These are phyloP conservation scores for Meloidogyne chitwoodi DNA, from an alignment of 1,140 invertebrate species.

Conservation along the genomic window DNA sequence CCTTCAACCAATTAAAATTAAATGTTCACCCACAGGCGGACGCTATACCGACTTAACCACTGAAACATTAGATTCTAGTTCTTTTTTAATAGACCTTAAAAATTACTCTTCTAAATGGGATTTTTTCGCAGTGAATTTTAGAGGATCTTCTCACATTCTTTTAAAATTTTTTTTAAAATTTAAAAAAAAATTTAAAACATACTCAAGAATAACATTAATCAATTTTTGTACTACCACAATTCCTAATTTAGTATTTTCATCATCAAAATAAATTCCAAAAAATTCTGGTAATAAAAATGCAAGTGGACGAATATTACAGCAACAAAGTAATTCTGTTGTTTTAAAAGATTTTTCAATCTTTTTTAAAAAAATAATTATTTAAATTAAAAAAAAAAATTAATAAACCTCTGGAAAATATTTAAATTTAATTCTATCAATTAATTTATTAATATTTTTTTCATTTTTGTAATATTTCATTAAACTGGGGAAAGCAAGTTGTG, in stretches of 20 bases:
- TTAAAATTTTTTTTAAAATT: slow-evolving; percentile 20
- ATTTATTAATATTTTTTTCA: neutral
- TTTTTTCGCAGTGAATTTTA: no score
- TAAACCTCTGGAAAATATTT: slow-evolving; percentile 29
- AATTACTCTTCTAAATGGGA: no score
- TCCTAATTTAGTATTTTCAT: neutral
- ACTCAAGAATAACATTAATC: neutral
- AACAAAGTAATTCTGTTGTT: neutral
- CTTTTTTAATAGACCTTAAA: no score
- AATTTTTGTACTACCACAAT: neutral
- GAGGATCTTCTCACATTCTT: no score
- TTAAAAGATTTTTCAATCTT: neutral
- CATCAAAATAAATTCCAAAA: neutral
- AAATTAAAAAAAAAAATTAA: neutral
- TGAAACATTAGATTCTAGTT: no score
- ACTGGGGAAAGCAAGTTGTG: slow-evolving; percentile 13
- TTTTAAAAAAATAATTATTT: neutral
- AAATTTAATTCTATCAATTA: slow-evolving; percentile 11
- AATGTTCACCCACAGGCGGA: no score
- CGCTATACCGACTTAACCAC: no score
- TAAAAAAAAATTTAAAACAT: no score
- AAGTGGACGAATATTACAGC: neutral
- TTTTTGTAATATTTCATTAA: slow-evolving; percentile 19
- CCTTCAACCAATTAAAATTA: no score
- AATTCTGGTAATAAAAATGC: neutral